These are phyloP conservation scores for Polyodon spathula DNA, from an alignment of 2,113 vertebrate species.

Conservation along the genomic window DNA sequence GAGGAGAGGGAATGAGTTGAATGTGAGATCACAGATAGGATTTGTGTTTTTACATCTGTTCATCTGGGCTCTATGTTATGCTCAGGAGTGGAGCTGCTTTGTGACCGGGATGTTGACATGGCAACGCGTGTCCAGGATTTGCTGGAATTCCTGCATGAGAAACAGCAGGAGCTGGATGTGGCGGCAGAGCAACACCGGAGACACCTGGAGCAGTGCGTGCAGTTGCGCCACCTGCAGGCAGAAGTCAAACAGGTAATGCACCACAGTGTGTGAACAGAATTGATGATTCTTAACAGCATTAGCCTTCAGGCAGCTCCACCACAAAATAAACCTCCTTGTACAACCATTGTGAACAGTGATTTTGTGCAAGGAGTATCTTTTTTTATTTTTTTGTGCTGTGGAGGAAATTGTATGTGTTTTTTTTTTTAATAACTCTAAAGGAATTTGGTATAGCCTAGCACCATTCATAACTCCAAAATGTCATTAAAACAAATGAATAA, in stretches of 20 bases:
- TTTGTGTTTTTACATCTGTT: not conserved
- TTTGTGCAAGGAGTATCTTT: too few species aligned
- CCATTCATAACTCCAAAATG: too few species aligned
- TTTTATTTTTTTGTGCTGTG: too few species aligned
- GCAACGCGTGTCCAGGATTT: slow-evolving; percentile 89
- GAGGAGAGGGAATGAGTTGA: too few species aligned
- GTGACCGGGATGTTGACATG: slow-evolving; percentile 94
- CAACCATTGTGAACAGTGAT: too few species aligned
- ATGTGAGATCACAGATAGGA: not conserved
- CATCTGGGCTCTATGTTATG: not conserved
- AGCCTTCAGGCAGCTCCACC: too few species aligned
- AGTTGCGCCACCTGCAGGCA: slow-evolving; percentile 89
- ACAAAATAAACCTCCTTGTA: too few species aligned
- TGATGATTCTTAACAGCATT: too few species aligned
- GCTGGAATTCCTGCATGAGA: slow-evolving; percentile 92
- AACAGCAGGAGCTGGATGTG: slow-evolving; percentile 91
- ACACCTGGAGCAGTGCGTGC: slow-evolving; percentile 92
- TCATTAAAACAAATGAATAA: too few species aligned
- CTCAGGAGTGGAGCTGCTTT: slow-evolving; percentile 86
- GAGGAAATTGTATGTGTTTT: too few species aligned
- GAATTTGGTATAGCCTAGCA: too few species aligned
- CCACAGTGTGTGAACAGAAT: not conserved
- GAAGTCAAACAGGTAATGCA: slow-evolving; percentile 89
- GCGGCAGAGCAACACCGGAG: slow-evolving; percentile 86
- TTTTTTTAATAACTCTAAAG: too few species aligned